Evolutionary conservation across 2,797 vertebrate genomes (phyloP).

Genomic region (Delichon dasypus): DNA sequence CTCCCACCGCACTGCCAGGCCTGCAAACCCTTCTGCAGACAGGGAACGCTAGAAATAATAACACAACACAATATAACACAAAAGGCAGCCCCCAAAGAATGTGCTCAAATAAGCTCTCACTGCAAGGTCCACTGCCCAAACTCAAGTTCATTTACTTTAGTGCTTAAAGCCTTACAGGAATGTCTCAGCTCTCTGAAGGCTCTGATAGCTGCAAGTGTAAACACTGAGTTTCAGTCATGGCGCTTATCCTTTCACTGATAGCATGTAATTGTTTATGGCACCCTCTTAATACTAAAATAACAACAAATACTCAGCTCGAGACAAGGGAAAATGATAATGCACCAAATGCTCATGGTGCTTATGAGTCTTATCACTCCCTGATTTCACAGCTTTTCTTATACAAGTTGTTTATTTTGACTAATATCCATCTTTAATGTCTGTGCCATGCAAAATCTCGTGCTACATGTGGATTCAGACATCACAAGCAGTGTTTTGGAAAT

Average conservation of each 20-base stretch:
- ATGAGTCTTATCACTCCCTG: neutral
- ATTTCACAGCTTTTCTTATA: neutral
- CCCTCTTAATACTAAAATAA: neutral
- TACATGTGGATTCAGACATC: neutral
- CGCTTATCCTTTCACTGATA: slow-evolving; percentile 1
- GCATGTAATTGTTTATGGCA: neutral
- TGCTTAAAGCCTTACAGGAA: neutral
- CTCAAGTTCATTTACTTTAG: slow-evolving; percentile 22
- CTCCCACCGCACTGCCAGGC: neutral
- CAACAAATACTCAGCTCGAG: neutral
- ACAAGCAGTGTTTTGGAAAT: neutral
- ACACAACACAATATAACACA: neutral
- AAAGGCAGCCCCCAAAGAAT: neutral
- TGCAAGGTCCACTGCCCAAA: neutral
- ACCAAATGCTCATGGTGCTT: neutral
- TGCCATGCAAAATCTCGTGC: neutral
- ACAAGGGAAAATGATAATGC: neutral
- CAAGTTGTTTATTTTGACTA: neutral
- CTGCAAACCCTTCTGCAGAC: neutral
- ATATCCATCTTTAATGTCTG: neutral
- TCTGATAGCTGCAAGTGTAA: slow-evolving; percentile 8
- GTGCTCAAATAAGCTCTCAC: neutral
- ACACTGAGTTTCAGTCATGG: neutral
- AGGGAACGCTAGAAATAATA: neutral
- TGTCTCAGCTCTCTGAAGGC: neutral